phyloP scores from a whole-genome alignment of 1,140 invertebrate species.

The Campoletis sonorensis region DNA sequence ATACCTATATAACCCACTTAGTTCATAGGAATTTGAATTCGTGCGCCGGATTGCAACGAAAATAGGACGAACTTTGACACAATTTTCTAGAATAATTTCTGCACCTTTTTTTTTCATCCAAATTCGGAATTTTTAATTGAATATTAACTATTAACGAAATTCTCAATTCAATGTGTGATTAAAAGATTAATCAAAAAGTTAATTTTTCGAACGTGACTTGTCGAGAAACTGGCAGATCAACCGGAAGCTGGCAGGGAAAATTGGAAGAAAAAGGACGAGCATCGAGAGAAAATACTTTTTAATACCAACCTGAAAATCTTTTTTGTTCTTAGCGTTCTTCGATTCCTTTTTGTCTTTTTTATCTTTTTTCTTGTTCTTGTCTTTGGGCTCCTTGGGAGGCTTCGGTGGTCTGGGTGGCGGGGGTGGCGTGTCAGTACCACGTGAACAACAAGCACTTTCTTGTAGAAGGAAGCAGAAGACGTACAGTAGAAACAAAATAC shows the following conservation, averaged over 20 bases:
- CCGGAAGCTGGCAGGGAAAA: neutral
- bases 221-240: no score
- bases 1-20: neutral
- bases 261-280: neutral
- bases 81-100: neutral
- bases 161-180: no score
- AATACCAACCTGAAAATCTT: slow-evolving; percentile 76
- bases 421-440: slow-evolving; percentile 81
- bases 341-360: slow-evolving; percentile 76
- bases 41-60: neutral
- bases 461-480: slow-evolving; percentile 97
- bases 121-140: no score
- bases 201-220: no score
- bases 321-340: slow-evolving; percentile 78
- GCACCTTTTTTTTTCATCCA: no score
- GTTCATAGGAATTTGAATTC: neutral
- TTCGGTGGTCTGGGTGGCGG: slow-evolving; percentile 85
- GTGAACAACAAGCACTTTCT: slow-evolving; percentile 89
- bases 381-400: slow-evolving; percentile 84
- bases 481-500: slow-evolving; percentile 96
- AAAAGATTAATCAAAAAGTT: neutral
- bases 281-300: neutral
- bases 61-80: neutral
- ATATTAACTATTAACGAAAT: no score
- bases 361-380: slow-evolving; percentile 78